Conservation (phyloP, 2,888 invertebrate species). For the Rhagophthalmus giganteus region DNA sequence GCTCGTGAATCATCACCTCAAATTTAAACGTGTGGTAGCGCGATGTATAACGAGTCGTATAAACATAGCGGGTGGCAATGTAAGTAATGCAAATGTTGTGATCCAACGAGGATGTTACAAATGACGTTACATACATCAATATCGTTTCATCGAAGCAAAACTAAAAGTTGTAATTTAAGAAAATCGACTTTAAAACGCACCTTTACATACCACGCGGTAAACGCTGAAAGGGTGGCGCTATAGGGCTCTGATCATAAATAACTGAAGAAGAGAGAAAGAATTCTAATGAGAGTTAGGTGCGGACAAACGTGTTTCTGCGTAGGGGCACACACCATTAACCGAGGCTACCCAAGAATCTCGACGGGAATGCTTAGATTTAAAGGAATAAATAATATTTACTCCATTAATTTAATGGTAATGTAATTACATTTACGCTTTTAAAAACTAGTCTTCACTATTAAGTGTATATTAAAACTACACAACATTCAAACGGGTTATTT, state of each 20-base stretch:
- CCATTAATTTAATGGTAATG: constrained; percentile 6
- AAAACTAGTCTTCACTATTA: too few relatives aligned
- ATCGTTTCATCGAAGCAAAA: constrained; percentile 1
- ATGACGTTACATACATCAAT: constrained; percentile 25
- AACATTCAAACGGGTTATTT: too few relatives aligned
- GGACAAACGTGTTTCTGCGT: constrained; percentile 56
- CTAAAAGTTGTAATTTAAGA: constrained; percentile 7
- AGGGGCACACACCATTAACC: constrained; percentile 39
- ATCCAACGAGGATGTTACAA: constrained; percentile 27
- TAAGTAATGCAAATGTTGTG: constrained; percentile 31
- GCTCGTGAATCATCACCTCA: background rate
- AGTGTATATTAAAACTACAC: too few relatives aligned
- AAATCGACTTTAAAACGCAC: constrained; percentile 33
- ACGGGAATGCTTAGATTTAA: constrained; percentile 8
- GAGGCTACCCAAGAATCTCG: constrained; percentile 18
- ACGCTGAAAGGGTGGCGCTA: constrained; percentile 29
- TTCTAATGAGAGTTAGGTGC: constrained; percentile 59
- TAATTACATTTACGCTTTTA: too few relatives aligned
- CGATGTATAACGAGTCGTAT: constrained; percentile 5
- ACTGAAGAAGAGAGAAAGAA: constrained; percentile 59
- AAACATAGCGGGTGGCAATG: constrained; percentile 31
- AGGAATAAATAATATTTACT: constrained; percentile 5
- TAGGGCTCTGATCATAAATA: constrained; percentile 44
- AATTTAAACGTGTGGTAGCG: background rate
- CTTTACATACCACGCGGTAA: constrained; percentile 27